Conservation (phyloP, 2,797 vertebrate species). For the Artibeus jamaicensis region DNA sequence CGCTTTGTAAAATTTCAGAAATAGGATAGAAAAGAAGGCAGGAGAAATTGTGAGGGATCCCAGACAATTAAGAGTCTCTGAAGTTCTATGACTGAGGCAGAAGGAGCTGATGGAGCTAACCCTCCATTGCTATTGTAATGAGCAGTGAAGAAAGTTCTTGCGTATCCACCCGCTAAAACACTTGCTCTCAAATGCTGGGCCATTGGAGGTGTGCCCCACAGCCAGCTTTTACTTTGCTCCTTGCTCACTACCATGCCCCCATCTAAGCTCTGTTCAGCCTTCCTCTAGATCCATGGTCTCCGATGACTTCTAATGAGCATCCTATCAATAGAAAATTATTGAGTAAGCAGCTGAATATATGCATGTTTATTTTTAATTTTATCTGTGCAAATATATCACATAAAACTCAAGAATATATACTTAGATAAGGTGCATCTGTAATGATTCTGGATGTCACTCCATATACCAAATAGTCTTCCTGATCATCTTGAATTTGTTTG, state of each 20-base stretch:
- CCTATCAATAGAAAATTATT: neutral
- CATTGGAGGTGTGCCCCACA: neutral
- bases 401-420: neutral
- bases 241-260: neutral
- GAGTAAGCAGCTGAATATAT: neutral
- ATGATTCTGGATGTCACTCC: neutral
- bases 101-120: neutral
- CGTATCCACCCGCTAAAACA: accelerated
- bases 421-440: neutral
- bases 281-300: neutral
- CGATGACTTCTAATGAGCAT: neutral
- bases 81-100: neutral
- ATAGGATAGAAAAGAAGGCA: neutral
- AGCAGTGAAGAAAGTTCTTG: neutral
- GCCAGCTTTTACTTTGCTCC: neutral
- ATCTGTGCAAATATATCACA: neutral
- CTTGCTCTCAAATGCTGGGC: neutral
- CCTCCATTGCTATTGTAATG: neutral
- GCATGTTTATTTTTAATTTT: neutral
- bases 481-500: neutral
- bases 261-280: neutral
- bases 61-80: neutral
- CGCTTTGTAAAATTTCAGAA: neutral
- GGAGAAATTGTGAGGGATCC: neutral
- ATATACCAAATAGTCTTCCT: neutral